Conservation (phyloP, 2,797 vertebrate genomes). For the Mormyrus proboscirostris region DNA sequence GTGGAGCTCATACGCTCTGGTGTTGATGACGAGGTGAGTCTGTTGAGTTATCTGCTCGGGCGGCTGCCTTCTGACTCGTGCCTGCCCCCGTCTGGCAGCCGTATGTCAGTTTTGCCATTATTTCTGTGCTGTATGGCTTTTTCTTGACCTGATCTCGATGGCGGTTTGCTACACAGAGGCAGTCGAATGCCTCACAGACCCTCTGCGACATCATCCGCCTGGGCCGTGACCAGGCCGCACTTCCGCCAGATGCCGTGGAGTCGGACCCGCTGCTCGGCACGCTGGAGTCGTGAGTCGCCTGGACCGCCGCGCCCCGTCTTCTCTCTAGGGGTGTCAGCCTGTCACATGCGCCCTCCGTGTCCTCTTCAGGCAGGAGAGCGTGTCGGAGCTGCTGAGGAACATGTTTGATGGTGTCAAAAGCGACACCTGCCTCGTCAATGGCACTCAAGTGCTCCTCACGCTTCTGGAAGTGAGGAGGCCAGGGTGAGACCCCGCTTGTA, state of each 20-base stretch:
- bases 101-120: background rate
- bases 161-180: conserved; percentile 56
- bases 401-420: conserved; percentile 85
- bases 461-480: conserved; percentile 85
- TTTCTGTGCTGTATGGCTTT: background rate
- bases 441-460: conserved; percentile 89
- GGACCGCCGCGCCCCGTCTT: background rate
- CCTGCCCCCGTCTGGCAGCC: background rate
- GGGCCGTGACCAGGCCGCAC: conserved; percentile 90
- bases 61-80: background rate
- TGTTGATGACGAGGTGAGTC: conserved; percentile 87
- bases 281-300: conserved; percentile 84
- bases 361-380: conserved; percentile 76
- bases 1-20: conserved; percentile 82
- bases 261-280: conserved; percentile 81
- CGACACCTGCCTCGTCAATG: conserved; percentile 84
- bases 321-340: too few relatives aligned
- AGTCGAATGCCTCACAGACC: conserved; percentile 95
- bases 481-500: conserved; percentile 62
- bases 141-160: background rate
- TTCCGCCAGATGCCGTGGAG: conserved; percentile 78
- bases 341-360: background rate
- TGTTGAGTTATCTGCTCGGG: background rate
- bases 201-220: conserved; percentile 92
- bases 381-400: conserved; percentile 83